phyloP scores from a whole-genome alignment of 2,113 vertebrate species.

The Gobius niger region DNA sequence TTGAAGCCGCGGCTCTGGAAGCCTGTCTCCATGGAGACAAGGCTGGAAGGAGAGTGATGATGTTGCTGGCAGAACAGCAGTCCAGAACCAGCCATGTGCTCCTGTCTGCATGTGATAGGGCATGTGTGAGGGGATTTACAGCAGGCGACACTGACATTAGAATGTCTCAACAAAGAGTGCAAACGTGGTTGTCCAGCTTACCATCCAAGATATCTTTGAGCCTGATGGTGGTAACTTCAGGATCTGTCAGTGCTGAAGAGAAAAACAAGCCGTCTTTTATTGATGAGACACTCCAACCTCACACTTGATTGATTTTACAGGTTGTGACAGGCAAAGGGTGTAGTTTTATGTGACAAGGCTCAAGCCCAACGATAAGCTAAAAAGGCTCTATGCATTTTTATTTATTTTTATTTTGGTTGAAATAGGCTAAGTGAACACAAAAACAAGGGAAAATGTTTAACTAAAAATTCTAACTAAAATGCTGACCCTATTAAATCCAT shows the following conservation, averaged over 20 bases:
- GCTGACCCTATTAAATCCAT: no score
- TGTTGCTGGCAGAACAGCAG: constrained; percentile 70
- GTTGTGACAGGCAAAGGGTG: constrained; percentile 40
- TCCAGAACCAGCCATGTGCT: constrained; percentile 57
- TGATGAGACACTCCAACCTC: constrained; percentile 19
- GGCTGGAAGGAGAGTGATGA: constrained; percentile 72
- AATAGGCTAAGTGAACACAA: background rate
- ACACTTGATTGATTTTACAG: constrained; percentile 38
- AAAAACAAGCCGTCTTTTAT: constrained; percentile 25
- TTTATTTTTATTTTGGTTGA: background rate
- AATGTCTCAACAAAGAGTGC: constrained; percentile 29
- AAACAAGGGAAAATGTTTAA: no score
- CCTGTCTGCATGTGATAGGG: constrained; percentile 34
- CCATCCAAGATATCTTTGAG: constrained; percentile 12
- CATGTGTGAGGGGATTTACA: constrained; percentile 34
- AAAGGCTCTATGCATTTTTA: background rate
- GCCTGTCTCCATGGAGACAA: constrained; percentile 77
- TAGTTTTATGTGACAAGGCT: constrained; percentile 24
- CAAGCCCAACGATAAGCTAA: constrained; percentile 2
- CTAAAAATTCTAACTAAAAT: no score
- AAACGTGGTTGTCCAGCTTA: constrained; percentile 33
- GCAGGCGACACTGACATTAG: constrained; percentile 33
- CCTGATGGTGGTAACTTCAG: constrained; percentile 1
- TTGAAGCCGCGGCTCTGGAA: constrained; percentile 65
- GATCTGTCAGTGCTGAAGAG: constrained; percentile 29